phyloP scores from a whole-genome alignment of 1,140 invertebrate species.

The Pachypsylla venusta region DNA sequence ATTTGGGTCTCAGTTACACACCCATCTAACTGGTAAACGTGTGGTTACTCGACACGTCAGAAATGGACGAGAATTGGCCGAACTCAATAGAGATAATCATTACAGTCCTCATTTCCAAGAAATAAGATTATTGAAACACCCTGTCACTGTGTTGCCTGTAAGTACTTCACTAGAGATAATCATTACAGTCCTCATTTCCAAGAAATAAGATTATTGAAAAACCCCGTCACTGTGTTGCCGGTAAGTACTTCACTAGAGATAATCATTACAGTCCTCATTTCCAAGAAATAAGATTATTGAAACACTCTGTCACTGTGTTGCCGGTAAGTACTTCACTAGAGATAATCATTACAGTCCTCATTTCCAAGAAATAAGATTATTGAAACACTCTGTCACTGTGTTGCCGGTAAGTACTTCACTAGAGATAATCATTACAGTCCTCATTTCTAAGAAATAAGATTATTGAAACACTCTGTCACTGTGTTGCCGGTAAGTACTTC shows the following conservation, averaged over 20 bases:
- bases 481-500: slow-evolving; percentile 33
- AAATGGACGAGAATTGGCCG: slow-evolving; percentile 53
- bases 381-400: slow-evolving; percentile 60
- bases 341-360: slow-evolving; percentile 96
- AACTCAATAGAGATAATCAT: slow-evolving; percentile 85
- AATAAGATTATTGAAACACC: slow-evolving; percentile 68
- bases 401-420: slow-evolving; percentile 73
- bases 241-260: slow-evolving; percentile 62
- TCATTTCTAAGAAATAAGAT: not conserved
- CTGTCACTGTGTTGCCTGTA: slow-evolving; percentile 71
- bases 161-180: too few relatives aligned
- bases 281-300: slow-evolving; percentile 86
- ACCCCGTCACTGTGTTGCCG: not conserved
- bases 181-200: slow-evolving; percentile 9
- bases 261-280: slow-evolving; percentile 96
- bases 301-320: slow-evolving; percentile 54
- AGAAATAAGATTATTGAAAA: not conserved
- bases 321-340: slow-evolving; percentile 75
- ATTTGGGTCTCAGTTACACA: slow-evolving; percentile 94
- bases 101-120: slow-evolving; percentile 98
- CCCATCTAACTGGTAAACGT: slow-evolving; percentile 76
- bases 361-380: slow-evolving; percentile 88
- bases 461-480: not conserved
- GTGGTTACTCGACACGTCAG: slow-evolving; percentile 77
- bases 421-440: too few relatives aligned